Conservation (phyloP, 2,888 invertebrate species). For the Auanema sp. region DNA sequence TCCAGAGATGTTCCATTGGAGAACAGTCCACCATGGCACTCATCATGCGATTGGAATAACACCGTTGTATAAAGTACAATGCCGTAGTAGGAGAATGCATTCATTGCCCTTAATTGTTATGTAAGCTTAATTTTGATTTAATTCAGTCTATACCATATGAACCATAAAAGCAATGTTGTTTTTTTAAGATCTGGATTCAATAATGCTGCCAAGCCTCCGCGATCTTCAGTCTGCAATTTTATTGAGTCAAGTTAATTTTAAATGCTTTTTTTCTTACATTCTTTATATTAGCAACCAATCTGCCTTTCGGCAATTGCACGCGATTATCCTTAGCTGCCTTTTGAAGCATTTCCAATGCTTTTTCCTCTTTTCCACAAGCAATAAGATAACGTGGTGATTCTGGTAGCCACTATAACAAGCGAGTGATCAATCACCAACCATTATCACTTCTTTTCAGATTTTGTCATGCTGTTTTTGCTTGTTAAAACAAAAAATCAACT, state of each 20-base stretch:
- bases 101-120: slow-evolving; percentile 64
- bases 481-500: slow-evolving; percentile 13
- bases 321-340: slow-evolving; percentile 83
- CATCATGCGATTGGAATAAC: slow-evolving; percentile 74
- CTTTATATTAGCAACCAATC: slow-evolving; percentile 74
- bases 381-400: slow-evolving; percentile 88
- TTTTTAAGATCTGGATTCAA: slow-evolving; percentile 78
- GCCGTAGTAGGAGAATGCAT: slow-evolving; percentile 93
- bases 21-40: slow-evolving; percentile 45
- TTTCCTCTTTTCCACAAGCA: slow-evolving; percentile 82
- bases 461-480: slow-evolving; percentile 51
- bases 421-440: not conserved
- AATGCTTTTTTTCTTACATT: slow-evolving; percentile 4
- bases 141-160: slow-evolving; percentile 77
- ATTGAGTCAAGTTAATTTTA: slow-evolving; percentile 3
- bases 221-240: slow-evolving; percentile 38
- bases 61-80: slow-evolving; percentile 92
- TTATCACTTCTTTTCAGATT: not conserved
- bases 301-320: slow-evolving; percentile 82
- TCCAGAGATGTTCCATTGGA: slow-evolving; percentile 49
- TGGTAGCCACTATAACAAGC: slow-evolving; percentile 80
- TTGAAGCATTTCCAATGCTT: slow-evolving; percentile 78
- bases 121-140: not conserved
- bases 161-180: slow-evolving; percentile 86
- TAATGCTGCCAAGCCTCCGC: slow-evolving; percentile 66